Base-by-base conservation (phyloP, 1,140 invertebrate genomes). In the Drosophila melanica region DNA sequence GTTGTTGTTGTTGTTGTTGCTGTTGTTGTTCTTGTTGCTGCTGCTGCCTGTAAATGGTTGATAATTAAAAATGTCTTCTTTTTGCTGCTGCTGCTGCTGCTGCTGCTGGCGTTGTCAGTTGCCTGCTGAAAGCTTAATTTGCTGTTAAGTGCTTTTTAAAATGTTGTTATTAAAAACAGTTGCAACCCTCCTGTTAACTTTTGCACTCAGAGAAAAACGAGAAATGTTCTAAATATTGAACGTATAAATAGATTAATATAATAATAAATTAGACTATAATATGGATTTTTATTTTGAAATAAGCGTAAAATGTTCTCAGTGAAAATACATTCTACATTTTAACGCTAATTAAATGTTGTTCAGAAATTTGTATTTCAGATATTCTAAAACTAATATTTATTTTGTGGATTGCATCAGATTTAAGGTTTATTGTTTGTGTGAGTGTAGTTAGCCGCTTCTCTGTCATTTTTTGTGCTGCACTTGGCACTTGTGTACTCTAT, bases 21-120 rank as follows among this genome's bases (percentile, higher is more conserved):
- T 70, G 27, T 11, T 41, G 54, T 42, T 58, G 54, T 10, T 66
- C 48, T 16, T 67, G 37, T 33, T 70, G 20, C 30, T 53, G 37
- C 33, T 35, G 68, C 30, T 67, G 42, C 63, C 66, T 80, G 75
- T 48, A 73, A 77, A 74, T 65, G 57, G 79, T 75, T 63, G 74
- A 77, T 89, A 87, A 87, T 89, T 87, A 87, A 87, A 89, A 87
- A 71, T 89, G 79, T 87, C 84, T 82, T 87, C 82, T 65, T 79
- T 75, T 77, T 75, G 41, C 30, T 70, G 57, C 16, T 60, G 45
- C 50, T 47, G 42, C 18, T 57, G 39, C 5, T 14, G 39, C 8
- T 41, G 41, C 57, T 47, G 48, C 33, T 63, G 72, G 35, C 44
- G 59, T 62, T 75, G 72, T 68, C 72, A 70, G 64, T 35, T 74